Evolutionary conservation across 2,888 invertebrate genomes (phyloP).

Genomic region (Drosophila kuntzei): DNA sequence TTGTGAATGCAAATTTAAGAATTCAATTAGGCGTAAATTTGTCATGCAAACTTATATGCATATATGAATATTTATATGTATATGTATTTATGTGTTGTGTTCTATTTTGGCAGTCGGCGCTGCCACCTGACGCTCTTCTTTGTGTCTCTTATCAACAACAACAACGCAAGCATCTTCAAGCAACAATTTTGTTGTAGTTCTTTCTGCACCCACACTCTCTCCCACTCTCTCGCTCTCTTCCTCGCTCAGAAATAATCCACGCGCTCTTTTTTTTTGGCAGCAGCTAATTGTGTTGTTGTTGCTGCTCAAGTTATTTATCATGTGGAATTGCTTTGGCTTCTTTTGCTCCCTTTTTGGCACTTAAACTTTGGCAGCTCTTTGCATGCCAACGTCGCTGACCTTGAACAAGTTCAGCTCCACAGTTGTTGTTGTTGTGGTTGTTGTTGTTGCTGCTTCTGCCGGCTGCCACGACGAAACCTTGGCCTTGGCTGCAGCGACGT

Average conservation of each 20-base stretch:
- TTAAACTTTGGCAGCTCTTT: conserved; percentile 58
- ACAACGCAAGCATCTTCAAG: conserved; percentile 5
- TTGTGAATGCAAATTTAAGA: conserved; percentile 29
- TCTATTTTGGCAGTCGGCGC: conserved; percentile 24
- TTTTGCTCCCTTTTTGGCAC: conserved; percentile 32
- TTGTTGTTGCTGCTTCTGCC: conserved; percentile 12
- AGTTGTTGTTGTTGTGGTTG: conserved; percentile 14
- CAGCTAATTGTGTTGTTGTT: conserved; percentile 17
- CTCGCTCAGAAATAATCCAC: neutral
- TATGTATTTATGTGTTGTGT: neutral
- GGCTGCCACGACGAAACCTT: conserved; percentile 40
- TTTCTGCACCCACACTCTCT: conserved; percentile 2
- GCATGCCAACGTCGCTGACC: conserved; percentile 68
- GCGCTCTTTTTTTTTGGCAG: conserved; percentile 26
- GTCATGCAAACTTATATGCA: neutral
- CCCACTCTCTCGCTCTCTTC: conserved; percentile 4
- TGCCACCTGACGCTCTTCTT: conserved; percentile 5
- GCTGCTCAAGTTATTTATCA: conserved; percentile 21
- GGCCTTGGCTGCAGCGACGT: conserved; percentile 48
- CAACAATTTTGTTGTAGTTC: neutral
- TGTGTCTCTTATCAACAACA: conserved; percentile 5
- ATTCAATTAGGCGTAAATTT: conserved; percentile 29
- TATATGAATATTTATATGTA: neutral
- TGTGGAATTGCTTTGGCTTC: conserved; percentile 45
- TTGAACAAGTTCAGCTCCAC: conserved; percentile 75